Base-by-base conservation (phyloP, 2,113 vertebrate species). In the Leuciscus idus region DNA sequence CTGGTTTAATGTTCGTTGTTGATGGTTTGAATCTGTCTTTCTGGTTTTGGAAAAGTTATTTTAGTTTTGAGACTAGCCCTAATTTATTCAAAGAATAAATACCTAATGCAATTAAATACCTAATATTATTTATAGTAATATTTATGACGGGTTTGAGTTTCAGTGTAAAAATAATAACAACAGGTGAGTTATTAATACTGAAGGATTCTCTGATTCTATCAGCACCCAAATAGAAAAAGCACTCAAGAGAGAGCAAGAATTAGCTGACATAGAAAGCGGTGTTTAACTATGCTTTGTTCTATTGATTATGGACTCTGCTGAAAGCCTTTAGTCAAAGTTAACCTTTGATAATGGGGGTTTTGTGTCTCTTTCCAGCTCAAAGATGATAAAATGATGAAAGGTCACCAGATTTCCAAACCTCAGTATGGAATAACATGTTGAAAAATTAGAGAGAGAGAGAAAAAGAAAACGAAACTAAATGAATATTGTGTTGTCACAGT, bases 351-450 rank as follows among this genome's bases (percentile, higher is more conserved):
- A 77, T 55, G 48, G 15, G 8, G 17, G 4, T 50, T 50, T 77
- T 77, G 13, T 77, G n/a, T 10, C 3, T 21, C 8, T 55, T 30
- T 30, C 48, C n/a, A 30, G 15, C 46, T 17, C 46, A 77, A 33
- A 50, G n/a, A 30, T 77, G 48, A 77, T 77, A 30, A 55, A 48
- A 28, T 52, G 46, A 52, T 76, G 46, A 30, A 77, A 77, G 75
- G n/a, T 77, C 48, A 77, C 48, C 26, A 55, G 28, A 77, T 77
- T 77, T 21, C 26, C 7, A 77, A 55, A 55, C 26, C 7, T 21
- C 26, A 77, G 52, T 11, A 1, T 13, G 46, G 3, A 17, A 50
- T 50, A 52, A 52, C 28, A 36, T 15, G 7, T 6, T 55, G 15
- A 55, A 6, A 55, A 19, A 55, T 55, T 6, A 2, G 52, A 19